phyloP scores from a whole-genome alignment of 1,140 invertebrate species.

The Neodiprion fabricii region DNA sequence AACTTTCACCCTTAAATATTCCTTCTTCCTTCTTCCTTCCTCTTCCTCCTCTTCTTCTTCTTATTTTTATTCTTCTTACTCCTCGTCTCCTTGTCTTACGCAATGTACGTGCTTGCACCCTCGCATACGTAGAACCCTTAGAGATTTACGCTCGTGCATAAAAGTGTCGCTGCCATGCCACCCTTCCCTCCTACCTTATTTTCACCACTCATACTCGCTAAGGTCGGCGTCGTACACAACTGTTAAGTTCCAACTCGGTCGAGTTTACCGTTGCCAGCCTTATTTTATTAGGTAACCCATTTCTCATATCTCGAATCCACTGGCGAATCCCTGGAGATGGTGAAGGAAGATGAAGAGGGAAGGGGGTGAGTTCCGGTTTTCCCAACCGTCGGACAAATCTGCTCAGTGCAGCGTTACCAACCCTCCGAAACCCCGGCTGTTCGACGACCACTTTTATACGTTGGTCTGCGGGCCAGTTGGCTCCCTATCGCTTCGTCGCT shows the following conservation, averaged over 20 bases:
- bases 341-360: no score
- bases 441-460: no score
- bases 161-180: slow-evolving; percentile 8
- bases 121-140: no score
- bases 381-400: no score
- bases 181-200: neutral
- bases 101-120: neutral
- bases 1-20: slow-evolving; percentile 17
- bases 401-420: no score
- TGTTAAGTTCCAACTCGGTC: slow-evolving; percentile 2
- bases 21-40: neutral
- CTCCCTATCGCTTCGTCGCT: no score
- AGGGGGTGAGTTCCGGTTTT: no score
- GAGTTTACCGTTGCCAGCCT: neutral
- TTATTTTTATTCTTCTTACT: neutral
- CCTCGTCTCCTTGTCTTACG: slow-evolving; percentile 9
- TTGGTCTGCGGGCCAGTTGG: no score
- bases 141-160: slow-evolving; percentile 8
- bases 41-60: neutral
- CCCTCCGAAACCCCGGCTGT: no score
- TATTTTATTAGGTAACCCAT: slow-evolving; percentile 2
- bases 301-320: neutral
- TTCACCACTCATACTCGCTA: neutral
- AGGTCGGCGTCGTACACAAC: slow-evolving; percentile 2
- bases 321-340: neutral